Evolutionary conservation across 2,888 invertebrate genomes (phyloP).

Genomic region (Ischnus inquisitorius): DNA sequence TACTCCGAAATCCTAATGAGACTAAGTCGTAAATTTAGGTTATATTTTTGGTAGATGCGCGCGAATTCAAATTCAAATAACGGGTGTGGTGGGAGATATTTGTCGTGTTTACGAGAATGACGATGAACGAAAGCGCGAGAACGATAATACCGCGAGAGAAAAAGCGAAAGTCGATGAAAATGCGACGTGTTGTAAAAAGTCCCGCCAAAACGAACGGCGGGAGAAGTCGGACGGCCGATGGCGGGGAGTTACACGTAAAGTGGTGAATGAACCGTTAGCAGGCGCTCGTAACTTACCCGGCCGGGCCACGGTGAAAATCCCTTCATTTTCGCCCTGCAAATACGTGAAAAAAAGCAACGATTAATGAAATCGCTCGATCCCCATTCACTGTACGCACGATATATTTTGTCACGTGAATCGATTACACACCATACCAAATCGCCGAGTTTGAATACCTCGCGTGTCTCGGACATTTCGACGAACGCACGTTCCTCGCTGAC

Average conservation of each 20-base stretch:
- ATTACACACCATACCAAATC: slow-evolving; percentile 90
- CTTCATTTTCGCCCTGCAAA: slow-evolving; percentile 98
- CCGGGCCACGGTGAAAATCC: slow-evolving; percentile 99
- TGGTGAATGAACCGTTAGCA: slow-evolving; percentile 84
- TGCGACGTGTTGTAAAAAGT: slow-evolving; percentile 44
- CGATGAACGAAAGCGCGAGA: slow-evolving; percentile 8
- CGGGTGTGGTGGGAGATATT: slow-evolving; percentile 80
- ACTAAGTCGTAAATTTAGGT: slow-evolving; percentile 77
- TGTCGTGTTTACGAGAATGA: slow-evolving; percentile 60
- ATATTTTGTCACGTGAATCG: slow-evolving; percentile 56
- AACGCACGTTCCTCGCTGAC: slow-evolving; percentile 72
- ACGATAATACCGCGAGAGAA: not conserved
- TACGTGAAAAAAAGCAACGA: slow-evolving; percentile 78
- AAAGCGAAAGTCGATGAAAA: not conserved
- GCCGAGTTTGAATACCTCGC: slow-evolving; percentile 88
- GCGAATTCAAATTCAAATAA: slow-evolving; percentile 82
- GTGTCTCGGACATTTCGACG: slow-evolving; percentile 85
- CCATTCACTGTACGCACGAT: slow-evolving; percentile 23
- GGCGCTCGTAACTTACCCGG: slow-evolving; percentile 91
- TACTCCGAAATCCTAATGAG: slow-evolving; percentile 3
- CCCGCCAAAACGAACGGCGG: slow-evolving; percentile 76
- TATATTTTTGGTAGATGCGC: slow-evolving; percentile 80
- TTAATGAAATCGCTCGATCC: slow-evolving; percentile 58
- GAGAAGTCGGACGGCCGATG: slow-evolving; percentile 59
- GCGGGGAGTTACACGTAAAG: slow-evolving; percentile 74